A percentile compares a stretch with the other conserved stretches of the same genome.
Evolutionary conservation across 2,113 vertebrate genomes (phyloP).

Genomic region (Raja brachyura): DNA sequence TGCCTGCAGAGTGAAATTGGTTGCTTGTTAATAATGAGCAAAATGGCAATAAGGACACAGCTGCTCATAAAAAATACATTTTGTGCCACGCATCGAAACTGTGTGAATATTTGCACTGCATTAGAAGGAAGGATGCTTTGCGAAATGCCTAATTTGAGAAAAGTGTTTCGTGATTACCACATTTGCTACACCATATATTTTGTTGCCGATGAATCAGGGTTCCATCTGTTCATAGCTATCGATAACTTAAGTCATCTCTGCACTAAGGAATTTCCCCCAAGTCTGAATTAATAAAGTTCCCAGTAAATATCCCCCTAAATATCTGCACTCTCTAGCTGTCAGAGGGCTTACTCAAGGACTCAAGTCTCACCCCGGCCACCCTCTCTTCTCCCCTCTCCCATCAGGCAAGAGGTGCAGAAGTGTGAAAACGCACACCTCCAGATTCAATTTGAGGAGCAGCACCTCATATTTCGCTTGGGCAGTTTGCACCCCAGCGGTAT

Average conservation of each 20-base stretch:
- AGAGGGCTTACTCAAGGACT: not conserved
- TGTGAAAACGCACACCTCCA: too few species aligned
- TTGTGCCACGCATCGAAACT: not conserved
- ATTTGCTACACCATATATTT: not conserved
- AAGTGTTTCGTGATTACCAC: not conserved
- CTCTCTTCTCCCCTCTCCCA: too few species aligned
- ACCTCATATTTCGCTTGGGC: too few species aligned
- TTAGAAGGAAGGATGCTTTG: not conserved
- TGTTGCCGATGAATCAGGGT: not conserved
- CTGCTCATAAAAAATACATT: not conserved
- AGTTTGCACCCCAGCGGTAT: too few species aligned
- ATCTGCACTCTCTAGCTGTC: not conserved
- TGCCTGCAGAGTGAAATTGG: too few species aligned
- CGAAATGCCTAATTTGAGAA: not conserved
- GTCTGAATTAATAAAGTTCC: not conserved
- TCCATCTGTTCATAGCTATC: not conserved
- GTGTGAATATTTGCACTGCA: not conserved
- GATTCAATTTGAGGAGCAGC: too few species aligned
- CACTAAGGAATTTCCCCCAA: not conserved
- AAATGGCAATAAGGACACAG: not conserved
- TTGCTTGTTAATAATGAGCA: slow-evolving; percentile 27
- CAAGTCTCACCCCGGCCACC: too few species aligned
- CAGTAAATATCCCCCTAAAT: not conserved
- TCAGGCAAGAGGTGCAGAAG: too few species aligned
- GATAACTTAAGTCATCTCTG: not conserved